Conservation (phyloP, 2,888 invertebrate genomes). For the Arrhopalites spinosus region DNA sequence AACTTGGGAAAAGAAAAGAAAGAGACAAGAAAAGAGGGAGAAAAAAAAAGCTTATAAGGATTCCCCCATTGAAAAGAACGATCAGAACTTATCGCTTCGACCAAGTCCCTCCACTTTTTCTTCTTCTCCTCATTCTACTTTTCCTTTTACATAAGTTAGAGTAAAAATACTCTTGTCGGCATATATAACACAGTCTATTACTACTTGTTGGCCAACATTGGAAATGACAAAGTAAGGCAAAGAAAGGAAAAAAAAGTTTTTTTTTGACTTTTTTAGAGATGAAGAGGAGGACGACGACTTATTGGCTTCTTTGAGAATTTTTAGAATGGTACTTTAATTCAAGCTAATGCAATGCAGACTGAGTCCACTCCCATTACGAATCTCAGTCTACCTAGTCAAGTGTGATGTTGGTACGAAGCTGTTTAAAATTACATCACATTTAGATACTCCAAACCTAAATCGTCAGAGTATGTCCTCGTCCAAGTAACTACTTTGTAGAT, state of each 20-base stretch:
- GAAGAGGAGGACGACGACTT: background rate
- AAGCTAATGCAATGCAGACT: no score
- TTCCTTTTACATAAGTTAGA: background rate
- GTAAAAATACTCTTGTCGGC: slow-evolving; percentile 5
- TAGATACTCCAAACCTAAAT: background rate
- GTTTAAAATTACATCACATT: background rate
- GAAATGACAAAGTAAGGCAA: slow-evolving; percentile 4
- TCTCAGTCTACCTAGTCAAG: no score
- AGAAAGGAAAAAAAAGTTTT: background rate
- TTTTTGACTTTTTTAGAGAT: no score
- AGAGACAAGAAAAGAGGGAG: background rate
- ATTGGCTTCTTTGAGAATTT: slow-evolving; percentile 18
- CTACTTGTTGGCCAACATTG: background rate
- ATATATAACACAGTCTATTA: background rate
- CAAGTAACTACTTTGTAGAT: background rate
- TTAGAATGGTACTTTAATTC: background rate
- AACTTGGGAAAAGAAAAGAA: background rate
- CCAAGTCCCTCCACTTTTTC: no score
- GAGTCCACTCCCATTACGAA: background rate
- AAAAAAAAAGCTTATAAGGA: slow-evolving; percentile 4
- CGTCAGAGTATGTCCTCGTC: background rate
- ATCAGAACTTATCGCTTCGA: slow-evolving; percentile 7
- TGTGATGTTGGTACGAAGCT: background rate
- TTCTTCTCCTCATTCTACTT: background rate
- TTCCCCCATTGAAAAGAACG: background rate